Base-by-base conservation (phyloP, 1,140 invertebrate species). In the Ectropis grisescens region DNA sequence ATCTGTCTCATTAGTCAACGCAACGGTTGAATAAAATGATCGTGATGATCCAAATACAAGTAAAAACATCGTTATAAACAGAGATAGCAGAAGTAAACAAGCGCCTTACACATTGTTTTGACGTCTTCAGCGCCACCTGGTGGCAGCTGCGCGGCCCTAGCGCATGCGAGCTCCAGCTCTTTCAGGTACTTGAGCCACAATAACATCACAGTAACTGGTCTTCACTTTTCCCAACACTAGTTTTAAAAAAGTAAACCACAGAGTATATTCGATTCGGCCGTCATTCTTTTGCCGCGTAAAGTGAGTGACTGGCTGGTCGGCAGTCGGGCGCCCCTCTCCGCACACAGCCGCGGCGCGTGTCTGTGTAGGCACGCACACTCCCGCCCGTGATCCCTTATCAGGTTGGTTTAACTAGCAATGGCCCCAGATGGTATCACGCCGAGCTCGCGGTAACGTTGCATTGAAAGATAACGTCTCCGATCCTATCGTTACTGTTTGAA, bases 391-490 rank as follows among this genome's bases (percentile, higher is more conserved):
- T 76, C 67, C 61, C 75, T 81, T 81, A 81, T 81, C 75, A 72
- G 53, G 47, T 66, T 47, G 71, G 67, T 75, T 72, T 80, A 80
- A 80, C 75, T 78, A 81, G 75, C 75, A 74, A 78, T 74, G 72
- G 67, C 66, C 72, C 69, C 52, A 70, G 76, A 78, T 81, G 49
- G 49, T 78, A 78, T 78, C 76, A 54, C 33, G 22, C 54, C 53
- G 55, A 59, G 68, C 71, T 67, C 76, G 76, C 72, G 76, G 76
- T 81, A 81, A 81, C 72, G 71, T 72, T 81, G 76, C 76, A 81
- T 78, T 76, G 72, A 78, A 72, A 81, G 72, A 78, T 81, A 81
- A 78, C 58, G 76, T 81, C 72, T 58, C 44, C 57, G 76, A 81
- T 81, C 47, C 38, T 81, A 81, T 81, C 76, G 68, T 19, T 19